Base-by-base conservation (phyloP, 2,797 vertebrate genomes). In the Enteromius viviparus region DNA sequence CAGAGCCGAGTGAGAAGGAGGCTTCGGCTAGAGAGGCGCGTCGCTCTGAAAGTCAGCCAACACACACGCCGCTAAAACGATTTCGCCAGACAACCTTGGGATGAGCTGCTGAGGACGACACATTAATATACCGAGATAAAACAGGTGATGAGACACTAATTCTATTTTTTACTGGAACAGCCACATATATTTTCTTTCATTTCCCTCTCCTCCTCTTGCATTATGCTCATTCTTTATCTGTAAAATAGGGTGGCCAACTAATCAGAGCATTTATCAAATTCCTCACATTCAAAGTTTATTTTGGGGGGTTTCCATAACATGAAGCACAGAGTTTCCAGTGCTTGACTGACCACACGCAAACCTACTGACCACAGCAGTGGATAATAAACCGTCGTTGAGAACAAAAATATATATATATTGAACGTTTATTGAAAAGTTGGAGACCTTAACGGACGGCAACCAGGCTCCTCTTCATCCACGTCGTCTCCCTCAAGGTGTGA, bases 31-130 rank as follows among this genome's bases (percentile, higher is more conserved):
- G 74, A 80, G 69, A 75, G 60, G 15, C 12, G 26, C 71, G 76
- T 40, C 34, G 78, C 85, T 86, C 77, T 86, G 85, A 76, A 86
- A 84, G 85, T 80, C 85, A 78, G 72, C 85, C 82, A 86, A 86
- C 14, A 80, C 75, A 85, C 78, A 81, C 29, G 87, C 85, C 86
- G 86, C 86, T 90, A 87, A 86, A 89, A 88, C 89, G 87, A 78
- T 81, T 85, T 81, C 75, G 32, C 84, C 86, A 85, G 82, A 92
- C 90, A 90, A 88, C 93, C 92, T 94, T 93, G 92, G 87, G 90
- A 81, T 86, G 87, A 89, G 87, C 89, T 87, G 85, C 87, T 80
- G 58, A 83, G 92, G 90, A 91, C 91, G 91, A 90, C 93, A 94
- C 91, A 93, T 87, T 85, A 86, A 87, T 89, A 86, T 85, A 64